A percentile compares a stretch with the other conserved stretches of the same genome.
phyloP scores from a whole-genome alignment of 2,888 invertebrate species.

The Dynastes maya region DNA sequence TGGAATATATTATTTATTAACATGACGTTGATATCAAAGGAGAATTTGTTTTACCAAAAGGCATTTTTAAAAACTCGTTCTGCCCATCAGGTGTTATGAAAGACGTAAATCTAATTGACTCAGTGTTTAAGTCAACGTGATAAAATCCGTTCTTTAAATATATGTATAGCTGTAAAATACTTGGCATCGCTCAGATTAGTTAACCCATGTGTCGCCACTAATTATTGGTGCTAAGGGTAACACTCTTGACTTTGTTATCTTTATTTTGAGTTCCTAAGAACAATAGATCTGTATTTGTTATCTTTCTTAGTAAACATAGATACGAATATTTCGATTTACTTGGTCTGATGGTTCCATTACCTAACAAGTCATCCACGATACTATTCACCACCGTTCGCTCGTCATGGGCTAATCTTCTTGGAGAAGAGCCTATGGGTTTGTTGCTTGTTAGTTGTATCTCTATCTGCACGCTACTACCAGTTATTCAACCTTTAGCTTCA shows the following conservation, averaged over 20 bases:
- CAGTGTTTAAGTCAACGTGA: constrained; percentile 25
- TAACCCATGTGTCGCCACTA: too few species aligned
- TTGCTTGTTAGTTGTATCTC: constrained; percentile 12
- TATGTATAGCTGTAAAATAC: constrained; percentile 39
- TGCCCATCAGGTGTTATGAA: constrained; percentile 54
- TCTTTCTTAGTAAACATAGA: too few species aligned
- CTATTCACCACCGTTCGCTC: constrained; percentile 40
- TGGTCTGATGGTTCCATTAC: constrained; percentile 51
- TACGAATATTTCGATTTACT: constrained; percentile 53
- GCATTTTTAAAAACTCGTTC: constrained; percentile 58
- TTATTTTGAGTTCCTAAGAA: too few species aligned
- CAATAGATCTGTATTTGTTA: constrained; percentile 39
- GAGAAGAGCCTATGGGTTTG: constrained; percentile 9
- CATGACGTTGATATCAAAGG: too few species aligned
- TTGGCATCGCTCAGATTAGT: constrained; percentile 37
- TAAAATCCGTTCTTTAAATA: constrained; percentile 46
- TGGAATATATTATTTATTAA: too few species aligned
- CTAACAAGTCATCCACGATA: constrained; percentile 52
- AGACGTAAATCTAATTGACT: constrained; percentile 37
- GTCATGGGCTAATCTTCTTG: constrained; percentile 48
- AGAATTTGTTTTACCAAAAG: constrained; percentile 57
- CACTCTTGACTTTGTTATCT: too few species aligned
- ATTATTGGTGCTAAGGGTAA: too few species aligned
- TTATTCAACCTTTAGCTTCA: constrained; percentile 2
- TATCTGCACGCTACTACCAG: background rate